Base-by-base conservation (phyloP, 2,113 vertebrate species). In the Perccottus glenii region DNA sequence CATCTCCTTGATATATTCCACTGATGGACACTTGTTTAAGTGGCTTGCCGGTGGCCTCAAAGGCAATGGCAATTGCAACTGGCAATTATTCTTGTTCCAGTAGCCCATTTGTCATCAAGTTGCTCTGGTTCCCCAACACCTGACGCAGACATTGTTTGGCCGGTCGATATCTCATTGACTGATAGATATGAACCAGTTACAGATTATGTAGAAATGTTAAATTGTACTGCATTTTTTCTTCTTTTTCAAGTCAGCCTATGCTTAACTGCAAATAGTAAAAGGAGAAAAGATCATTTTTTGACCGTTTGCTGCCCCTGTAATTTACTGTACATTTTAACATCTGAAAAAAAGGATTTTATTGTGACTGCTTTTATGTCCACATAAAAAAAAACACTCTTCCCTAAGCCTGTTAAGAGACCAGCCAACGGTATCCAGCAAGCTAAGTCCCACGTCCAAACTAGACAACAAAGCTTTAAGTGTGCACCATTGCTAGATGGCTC, bases 321-420 rank as follows among this genome's bases (percentile, higher is more conserved):
- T 81, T 85, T 75, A 73, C 50, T 73, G 78, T 69, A 61, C 63
- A 53, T 77, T 65, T 48, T 57, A 55, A 80, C 70, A 66, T 81
- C 53, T 71, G 75, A 48, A 78, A 85, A 55, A 86, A 68, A 38
- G 70, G 81, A 84, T 85, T 87, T 83, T 81, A 86, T 64, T 74
- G 75, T 80, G 42, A 10, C 66, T 57, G 52, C 66, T 80, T 77
- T 72, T 67, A 72, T 75, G 87, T 82, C 40, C 64, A 83, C 53
- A 79, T 78, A 77, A 80, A 85, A 77, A 80, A 85, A 82, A 48
- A 64, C 45, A 66, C 55, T 71, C 67, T 75, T 81, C 61, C 52
- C 73, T 78, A 85, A 82, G 77, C 77, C 73, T 82, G 77, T 81
- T 85, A 87, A 78, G 67, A 81, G 56, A 69, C 60, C 73, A 79